A percentile compares a stretch with the other conserved stretches of the same genome.
Evolutionary conservation across 64 coral and sea anemone species (phyloP).

Genomic region (Porites australiensis): DNA sequence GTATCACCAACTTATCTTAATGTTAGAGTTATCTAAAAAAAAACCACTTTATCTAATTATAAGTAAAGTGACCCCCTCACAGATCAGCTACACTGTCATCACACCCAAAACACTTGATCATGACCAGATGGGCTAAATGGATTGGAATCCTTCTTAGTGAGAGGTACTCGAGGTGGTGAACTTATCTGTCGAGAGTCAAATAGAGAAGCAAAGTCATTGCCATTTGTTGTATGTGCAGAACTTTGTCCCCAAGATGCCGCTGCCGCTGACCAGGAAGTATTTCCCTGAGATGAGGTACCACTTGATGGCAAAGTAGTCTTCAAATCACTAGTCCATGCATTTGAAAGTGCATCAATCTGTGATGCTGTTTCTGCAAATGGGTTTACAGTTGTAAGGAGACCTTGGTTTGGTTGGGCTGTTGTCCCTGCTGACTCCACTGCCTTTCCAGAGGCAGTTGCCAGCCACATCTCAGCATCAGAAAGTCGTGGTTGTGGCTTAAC

Average conservation of each 20-base stretch:
- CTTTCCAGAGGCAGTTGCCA: constrained; percentile 77
- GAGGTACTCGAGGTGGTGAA: constrained; percentile 28
- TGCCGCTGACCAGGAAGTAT: constrained; percentile 38
- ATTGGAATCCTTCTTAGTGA: constrained; percentile 48
- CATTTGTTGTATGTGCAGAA: constrained; percentile 5
- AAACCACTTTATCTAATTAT: neutral
- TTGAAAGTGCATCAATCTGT: constrained; percentile 87
- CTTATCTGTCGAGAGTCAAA: constrained; percentile 65
- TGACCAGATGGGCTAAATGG: neutral
- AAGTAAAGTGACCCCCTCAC: neutral
- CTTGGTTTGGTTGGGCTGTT: constrained; percentile 70
- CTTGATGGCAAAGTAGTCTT: constrained; percentile 35
- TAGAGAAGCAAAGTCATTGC: constrained; percentile 70
- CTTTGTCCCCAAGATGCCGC: constrained; percentile 41
- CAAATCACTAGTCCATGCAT: constrained; percentile 91
- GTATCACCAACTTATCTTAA: neutral
- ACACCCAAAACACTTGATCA: constrained; percentile 49
- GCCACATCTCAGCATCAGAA: constrained; percentile 92
- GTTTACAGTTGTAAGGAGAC: constrained; percentile 86
- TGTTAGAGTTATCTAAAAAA: neutral
- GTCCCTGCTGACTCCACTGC: constrained; percentile 36
- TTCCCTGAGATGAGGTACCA: constrained; percentile 14
- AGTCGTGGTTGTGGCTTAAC: neutral
- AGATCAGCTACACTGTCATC: neutral
- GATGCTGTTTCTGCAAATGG: constrained; percentile 72